Evolutionary conservation across 2,797 vertebrate species (phyloP), one percentile per base, ranked within the genome.

Genomic region (Ceyx erithaca): DNA sequence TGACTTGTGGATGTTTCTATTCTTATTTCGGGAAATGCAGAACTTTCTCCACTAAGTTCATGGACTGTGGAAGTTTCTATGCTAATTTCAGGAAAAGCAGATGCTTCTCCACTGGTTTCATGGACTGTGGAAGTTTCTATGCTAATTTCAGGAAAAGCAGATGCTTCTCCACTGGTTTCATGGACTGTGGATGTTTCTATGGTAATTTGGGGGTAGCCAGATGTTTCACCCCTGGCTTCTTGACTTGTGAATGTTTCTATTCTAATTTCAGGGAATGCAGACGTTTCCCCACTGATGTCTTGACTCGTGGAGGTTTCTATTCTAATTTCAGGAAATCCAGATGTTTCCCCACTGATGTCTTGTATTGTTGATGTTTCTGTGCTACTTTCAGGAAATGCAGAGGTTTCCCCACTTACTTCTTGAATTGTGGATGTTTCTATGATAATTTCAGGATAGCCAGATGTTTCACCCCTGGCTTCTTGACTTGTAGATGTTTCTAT

Each of bases 341-440:
- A 97, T 6, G 64, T 81, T 87, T 97, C 95, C 4, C 54, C 69
- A 10, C 87, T 75, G 30, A 58, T 45, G 18, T 96, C 95, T 43
- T 93, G 89, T 35, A 91, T 63, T 12, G 96, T 95, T 21, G 96
- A 96, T 10, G 93, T 91, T 76, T 96, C 96, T 87, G 91, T 93
- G 13, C 95, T 98, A 76, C 95, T 94, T 97, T 97, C 95, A 62
- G 92, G 35, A 76, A 83, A 80, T 1, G 43, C 48, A 70, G 96
- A 96, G 1, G 86, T 51, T 54, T 95, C 92, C 4, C 94, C 88
- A 31, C 94, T 88, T 8, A 71, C 22, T 61, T 97, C 97, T 46
- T 95, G 94, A 19, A 71, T 68, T 4, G 94, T 80, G 40, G 96
- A 97, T 1, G 49, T 83, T 87, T 98, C 97, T 59, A 86, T 84